phyloP scores from a whole-genome alignment of 1,140 invertebrate genomes.

The Bombyx mandarina region DNA sequence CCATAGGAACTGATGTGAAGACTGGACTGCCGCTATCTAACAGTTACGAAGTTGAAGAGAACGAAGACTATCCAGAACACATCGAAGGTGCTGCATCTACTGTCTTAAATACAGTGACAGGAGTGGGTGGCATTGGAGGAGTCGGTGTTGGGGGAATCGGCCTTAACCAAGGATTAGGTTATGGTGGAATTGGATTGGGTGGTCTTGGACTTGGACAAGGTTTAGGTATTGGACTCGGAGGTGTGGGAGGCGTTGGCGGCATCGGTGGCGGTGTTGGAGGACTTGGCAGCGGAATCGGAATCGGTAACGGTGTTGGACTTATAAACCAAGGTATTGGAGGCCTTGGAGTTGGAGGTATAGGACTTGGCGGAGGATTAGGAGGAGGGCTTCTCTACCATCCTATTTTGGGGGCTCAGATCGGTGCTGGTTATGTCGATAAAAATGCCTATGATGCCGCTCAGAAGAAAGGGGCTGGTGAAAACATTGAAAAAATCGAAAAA shows the following conservation, averaged over 20 bases:
- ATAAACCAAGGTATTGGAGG: conserved; percentile 39
- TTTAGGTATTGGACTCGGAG: conserved; percentile 16
- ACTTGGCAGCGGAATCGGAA: conserved; percentile 25
- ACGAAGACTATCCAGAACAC: conserved; percentile 57
- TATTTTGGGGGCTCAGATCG: conserved; percentile 44
- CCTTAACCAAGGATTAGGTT: conserved; percentile 24
- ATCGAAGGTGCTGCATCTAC: conserved; percentile 54
- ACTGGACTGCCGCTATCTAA: conserved; percentile 55
- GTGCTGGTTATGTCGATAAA: conserved; percentile 68
- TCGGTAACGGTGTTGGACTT: conserved; percentile 41
- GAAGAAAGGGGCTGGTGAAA: conserved; percentile 69
- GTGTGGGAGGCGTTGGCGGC: conserved; percentile 7
- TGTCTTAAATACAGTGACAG: conserved; percentile 51
- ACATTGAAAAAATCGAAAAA: conserved; percentile 67
- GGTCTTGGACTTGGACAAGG: conserved; percentile 27
- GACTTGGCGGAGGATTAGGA: conserved; percentile 42
- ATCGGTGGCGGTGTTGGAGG: conserved; percentile 24
- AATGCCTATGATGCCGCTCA: conserved; percentile 70
- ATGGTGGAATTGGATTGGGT: conserved; percentile 25
- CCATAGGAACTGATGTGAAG: conserved; percentile 35
- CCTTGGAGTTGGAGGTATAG: conserved; percentile 43
- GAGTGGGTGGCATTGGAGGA: conserved; percentile 38
- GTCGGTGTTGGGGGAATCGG: conserved; percentile 34
- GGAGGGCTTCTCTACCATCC: conserved; percentile 43
- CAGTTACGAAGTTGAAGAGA: conserved; percentile 65